Evolutionary conservation across 2,888 invertebrate species (phyloP), one percentile per base, ranked within the genome.

Genomic region (Anagyrus pseudococci): DNA sequence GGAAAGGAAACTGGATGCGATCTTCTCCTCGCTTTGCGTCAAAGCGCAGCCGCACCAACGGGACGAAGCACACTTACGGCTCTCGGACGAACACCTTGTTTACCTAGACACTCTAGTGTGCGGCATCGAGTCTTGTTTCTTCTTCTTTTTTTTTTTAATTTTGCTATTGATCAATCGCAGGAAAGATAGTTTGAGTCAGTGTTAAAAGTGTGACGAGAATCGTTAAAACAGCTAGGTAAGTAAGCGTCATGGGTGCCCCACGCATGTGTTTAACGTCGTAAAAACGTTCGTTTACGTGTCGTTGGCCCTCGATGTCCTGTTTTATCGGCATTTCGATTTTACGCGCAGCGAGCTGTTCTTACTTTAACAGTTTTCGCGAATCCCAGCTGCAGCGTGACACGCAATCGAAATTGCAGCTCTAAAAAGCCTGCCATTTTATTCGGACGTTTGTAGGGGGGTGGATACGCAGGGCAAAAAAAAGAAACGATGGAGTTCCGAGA

Each of bases 1-100:
- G 72, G 70, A 70, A 69, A 72, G 75, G 72, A 72, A 71, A 68
- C 69, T 61, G 68, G 66, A 68, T 44, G 20, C 69, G 71, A 61
- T 67, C 62, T 19, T n/a, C 54, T 54, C 54, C 60, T 66, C 60
- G 54, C 65, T 2, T 17, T n/a, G n/a, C n/a, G n/a, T n/a, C n/a
- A n/a, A n/a, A n/a, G n/a, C n/a, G n/a, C n/a, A n/a, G n/a, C n/a
- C n/a, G n/a, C n/a, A n/a, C n/a, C n/a, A n/a, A n/a, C n/a, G n/a
- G n/a, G n/a, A n/a, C n/a, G n/a, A n/a, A n/a, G n/a, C n/a, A n/a
- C n/a, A n/a, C n/a, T n/a, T n/a, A n/a, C n/a, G n/a, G n/a, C n/a
- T n/a, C n/a, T n/a, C n/a, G n/a, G n/a, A n/a, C n/a, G n/a, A n/a
- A n/a, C n/a, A n/a, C n/a, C n/a, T n/a, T n/a, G n/a, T n/a, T n/a